Evolutionary conservation across 2,113 vertebrate species (phyloP), one percentile per base, ranked within the genome.

Genomic region (Carassius carassius): DNA sequence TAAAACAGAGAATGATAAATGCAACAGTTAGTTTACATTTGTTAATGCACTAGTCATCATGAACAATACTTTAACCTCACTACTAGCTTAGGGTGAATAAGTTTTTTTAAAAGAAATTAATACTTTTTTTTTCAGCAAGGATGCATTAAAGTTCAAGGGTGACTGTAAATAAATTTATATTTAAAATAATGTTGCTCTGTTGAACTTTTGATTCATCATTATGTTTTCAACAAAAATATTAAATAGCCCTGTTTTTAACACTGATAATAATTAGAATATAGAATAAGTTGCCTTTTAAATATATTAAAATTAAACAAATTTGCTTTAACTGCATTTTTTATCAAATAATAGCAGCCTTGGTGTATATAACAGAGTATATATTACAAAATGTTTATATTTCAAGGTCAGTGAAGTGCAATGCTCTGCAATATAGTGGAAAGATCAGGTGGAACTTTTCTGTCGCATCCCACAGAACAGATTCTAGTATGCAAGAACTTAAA

Each of bases 401-500:
- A 65, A 29, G 21, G 23, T 73, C 10, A 44, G 35, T 73, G 9
- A n/a, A 0, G 14, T 37, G 13, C 32, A 19, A 8, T 37, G 10
- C 2, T 41, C 9, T 3, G 4, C 35, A n/a, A n/a, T 44, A 21
- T 5, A 2, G 3, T n/a, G 32, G 8, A 72, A 72, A 13, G 4
- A 21, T 44, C 21, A 41, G 32, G 32, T 73, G 37, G 9, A 44
- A 44, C 37, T 72, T 44, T 37, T 44, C 69, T n/a, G 82, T 82
- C 16, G 29, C 78, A 88, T 86, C 89, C 65, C 91, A 88, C 87
- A 82, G 80, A 84, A 76, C 87, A 81, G 84, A 81, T 78, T 82
- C 90, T 92, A 90, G 91, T 90, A 91, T 82, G 70, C 49, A 54
- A 90, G 83, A 91, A 86, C 91, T 49, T 3, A 37, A 37, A 5